phyloP scores from a whole-genome alignment of 2,888 invertebrate genomes.

The Tachina grossa region DNA sequence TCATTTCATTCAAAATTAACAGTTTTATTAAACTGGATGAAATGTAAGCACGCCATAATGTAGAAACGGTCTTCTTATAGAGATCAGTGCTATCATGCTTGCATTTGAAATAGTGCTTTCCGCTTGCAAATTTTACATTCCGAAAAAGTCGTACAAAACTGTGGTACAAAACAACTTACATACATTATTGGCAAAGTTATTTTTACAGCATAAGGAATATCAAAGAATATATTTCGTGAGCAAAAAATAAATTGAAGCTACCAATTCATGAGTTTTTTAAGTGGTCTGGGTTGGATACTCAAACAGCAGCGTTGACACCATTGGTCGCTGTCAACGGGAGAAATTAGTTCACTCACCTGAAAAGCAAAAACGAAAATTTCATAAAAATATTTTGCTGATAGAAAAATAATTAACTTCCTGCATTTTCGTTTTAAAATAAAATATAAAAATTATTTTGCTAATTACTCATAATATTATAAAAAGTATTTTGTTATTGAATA shows the following conservation, averaged over 20 bases:
- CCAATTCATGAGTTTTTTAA: neutral
- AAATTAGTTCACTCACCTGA: constrained; percentile 69
- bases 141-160: neutral
- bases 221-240: too few relatives aligned
- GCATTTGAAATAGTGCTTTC: neutral
- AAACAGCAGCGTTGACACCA: neutral
- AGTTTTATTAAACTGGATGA: neutral
- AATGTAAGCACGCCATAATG: constrained; percentile 20
- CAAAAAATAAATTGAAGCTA: too few relatives aligned
- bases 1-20: neutral
- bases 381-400: constrained; percentile 50
- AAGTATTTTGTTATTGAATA: constrained; percentile 47
- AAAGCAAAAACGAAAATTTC: constrained; percentile 49
- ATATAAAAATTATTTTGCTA: constrained; percentile 27
- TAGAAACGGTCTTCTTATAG: neutral
- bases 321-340: constrained; percentile 58
- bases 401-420: constrained; percentile 34
- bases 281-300: neutral
- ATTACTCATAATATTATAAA: constrained; percentile 26
- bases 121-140: neutral
- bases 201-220: neutral
- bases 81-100: neutral
- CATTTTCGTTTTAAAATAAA: constrained; percentile 36
- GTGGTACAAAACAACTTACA: neutral
- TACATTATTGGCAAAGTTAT: neutral